A percentile compares a stretch with the other conserved stretches of the same genome.
Conservation (phyloP, 2,888 invertebrate genomes). For the Xylota sylvarum region DNA sequence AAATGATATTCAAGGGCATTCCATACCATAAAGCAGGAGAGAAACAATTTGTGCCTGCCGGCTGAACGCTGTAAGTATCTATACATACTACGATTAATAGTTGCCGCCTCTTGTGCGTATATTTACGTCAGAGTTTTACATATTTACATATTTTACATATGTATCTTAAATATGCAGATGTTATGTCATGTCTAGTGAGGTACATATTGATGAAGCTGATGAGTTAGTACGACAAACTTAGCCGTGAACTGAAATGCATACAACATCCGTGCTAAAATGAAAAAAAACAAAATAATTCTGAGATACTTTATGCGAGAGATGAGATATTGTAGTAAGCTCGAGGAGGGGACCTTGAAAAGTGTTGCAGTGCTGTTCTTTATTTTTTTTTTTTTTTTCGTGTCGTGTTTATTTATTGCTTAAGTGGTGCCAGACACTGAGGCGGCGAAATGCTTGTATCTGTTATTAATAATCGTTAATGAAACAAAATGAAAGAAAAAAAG, state of each 20-base stretch:
- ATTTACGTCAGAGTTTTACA: slow-evolving; percentile 18
- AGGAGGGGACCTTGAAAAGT: slow-evolving; percentile 43
- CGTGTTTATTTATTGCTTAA: slow-evolving; percentile 55
- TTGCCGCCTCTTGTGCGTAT: slow-evolving; percentile 2
- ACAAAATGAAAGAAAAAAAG: slow-evolving; percentile 16
- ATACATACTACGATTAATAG: slow-evolving; percentile 2
- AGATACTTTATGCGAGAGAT: slow-evolving; percentile 18
- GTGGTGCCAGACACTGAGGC: slow-evolving; percentile 62
- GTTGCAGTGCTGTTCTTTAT: slow-evolving; percentile 3
- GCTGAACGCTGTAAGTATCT: background rate
- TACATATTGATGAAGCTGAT: slow-evolving; percentile 33
- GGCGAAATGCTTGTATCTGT: slow-evolving; percentile 42
- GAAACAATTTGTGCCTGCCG: background rate
- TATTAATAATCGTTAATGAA: slow-evolving; percentile 62
- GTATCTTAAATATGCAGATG: slow-evolving; percentile 8
- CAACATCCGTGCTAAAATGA: slow-evolving; percentile 4
- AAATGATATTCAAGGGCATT: slow-evolving; percentile 27
- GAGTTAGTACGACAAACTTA: slow-evolving; percentile 43
- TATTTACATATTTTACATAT: background rate
- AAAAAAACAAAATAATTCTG: slow-evolving; percentile 8
- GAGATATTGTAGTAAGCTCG: slow-evolving; percentile 15
- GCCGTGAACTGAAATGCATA: slow-evolving; percentile 52
- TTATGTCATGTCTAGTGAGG: slow-evolving; percentile 31
- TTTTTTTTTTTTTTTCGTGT: background rate
- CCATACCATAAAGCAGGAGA: background rate